Base-by-base conservation (phyloP, 2,113 vertebrate species). In the Lepus timidus region DNA sequence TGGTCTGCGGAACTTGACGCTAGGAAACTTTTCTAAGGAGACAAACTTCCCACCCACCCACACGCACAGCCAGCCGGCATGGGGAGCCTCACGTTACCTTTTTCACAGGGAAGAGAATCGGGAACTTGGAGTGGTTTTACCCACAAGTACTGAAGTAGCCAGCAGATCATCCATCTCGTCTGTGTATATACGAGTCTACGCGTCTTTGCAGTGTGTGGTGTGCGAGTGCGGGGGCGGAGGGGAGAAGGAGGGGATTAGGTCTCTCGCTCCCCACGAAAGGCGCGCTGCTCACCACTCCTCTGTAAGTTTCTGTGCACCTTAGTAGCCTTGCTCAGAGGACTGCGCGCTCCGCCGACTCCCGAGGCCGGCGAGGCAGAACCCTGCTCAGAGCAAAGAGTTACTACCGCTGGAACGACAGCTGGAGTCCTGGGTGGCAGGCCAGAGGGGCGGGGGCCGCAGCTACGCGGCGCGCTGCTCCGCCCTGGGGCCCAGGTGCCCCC, bases 401-500 rank as follows among this genome's bases (percentile, higher is more conserved):
- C 12, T 2, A 11, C 67, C 16, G 39, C 74, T 51, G 36, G 65
- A 6, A 39, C 52, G 31, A 78, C 67, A 62, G 16, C 51, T 29
- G 3, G 4, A 27, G 14, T 39, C 81, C 33, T 0, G 3, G 44
- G 62, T 10, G 36, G n/a, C 6, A 3, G 1, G 70, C 12, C 2
- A 3, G 0, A 31, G 16, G 6, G 17, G 31, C 6, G 0, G 13
- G 12, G 27, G 20, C 17, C 27, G 9, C 19, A 2, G 16, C 68
- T 64, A 22, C 1, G 36, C n/a, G 4, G 6, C 0, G 23, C 44
- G 36, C 9, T 39, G 70, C 52, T 4, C 13, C 1, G 2, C 36
- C 58, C 55, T 16, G 13, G 20, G 0, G n/a, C 65, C 17, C 6
- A 1, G 0, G 22, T 12, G 22, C 20, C 39, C 11, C 14, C 1